Evolutionary conservation across 2,888 invertebrate genomes (phyloP).

Genomic region (Lacanobia wlatinum): DNA sequence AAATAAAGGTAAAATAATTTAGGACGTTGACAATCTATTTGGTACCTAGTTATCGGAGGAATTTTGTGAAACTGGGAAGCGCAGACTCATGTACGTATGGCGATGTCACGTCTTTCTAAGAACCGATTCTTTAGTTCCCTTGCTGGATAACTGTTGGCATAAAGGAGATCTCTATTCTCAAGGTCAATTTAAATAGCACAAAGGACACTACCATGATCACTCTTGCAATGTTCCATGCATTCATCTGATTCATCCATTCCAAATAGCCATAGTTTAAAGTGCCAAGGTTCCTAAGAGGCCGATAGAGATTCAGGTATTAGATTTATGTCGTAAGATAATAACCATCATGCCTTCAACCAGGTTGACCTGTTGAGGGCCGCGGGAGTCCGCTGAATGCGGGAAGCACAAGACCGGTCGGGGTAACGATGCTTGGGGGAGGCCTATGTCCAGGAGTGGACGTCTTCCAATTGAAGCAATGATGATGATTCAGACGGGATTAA

Average conservation of each 20-base stretch:
- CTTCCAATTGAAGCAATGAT: background rate
- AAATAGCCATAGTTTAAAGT: too few species aligned
- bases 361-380: background rate
- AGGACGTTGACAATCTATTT: background rate
- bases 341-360: background rate
- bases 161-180: background rate
- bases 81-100: background rate
- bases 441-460: background rate
- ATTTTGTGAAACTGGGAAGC: background rate
- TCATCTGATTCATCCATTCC: background rate
- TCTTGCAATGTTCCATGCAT: background rate
- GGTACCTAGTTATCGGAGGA: background rate
- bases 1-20: conserved; percentile 47
- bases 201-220: background rate
- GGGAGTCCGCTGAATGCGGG: background rate
- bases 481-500: conserved; percentile 9
- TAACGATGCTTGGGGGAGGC: background rate
- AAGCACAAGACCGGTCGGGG: background rate
- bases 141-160: background rate
- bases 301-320: background rate
- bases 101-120: background rate
- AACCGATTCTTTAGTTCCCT: background rate
- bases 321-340: background rate
- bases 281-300: background rate
- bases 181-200: background rate